Evolutionary conservation across 2,113 vertebrate species (phyloP).

Genomic region (Hippolais icterina): DNA sequence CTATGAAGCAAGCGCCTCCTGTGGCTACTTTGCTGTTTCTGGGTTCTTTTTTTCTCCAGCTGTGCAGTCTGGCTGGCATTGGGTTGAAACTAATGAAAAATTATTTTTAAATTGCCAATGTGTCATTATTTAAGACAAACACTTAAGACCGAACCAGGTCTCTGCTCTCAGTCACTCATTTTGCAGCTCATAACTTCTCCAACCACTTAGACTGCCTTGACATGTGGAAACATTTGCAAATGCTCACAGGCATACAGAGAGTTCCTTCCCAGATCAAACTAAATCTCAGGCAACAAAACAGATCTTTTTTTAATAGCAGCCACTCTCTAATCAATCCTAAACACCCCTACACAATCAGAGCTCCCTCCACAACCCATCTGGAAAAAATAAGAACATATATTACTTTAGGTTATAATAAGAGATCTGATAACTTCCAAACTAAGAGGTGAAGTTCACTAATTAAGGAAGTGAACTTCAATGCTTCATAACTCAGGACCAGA

Average conservation of each 20-base stretch:
- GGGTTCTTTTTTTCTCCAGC: neutral
- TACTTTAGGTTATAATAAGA: neutral
- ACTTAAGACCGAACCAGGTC: slow-evolving; percentile 17
- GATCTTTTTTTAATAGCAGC: slow-evolving; percentile 25
- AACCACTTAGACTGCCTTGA: neutral
- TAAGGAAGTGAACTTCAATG: neutral
- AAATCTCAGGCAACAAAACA: slow-evolving; percentile 24
- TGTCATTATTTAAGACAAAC: neutral
- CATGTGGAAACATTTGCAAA: slow-evolving; percentile 23
- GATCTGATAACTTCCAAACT: neutral
- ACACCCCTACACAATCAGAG: neutral
- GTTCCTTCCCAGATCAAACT: slow-evolving; percentile 19
- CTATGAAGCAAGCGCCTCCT: neutral
- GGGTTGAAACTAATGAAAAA: slow-evolving; percentile 18
- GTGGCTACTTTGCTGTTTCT: neutral
- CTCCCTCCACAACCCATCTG: neutral
- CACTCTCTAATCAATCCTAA: slow-evolving; percentile 19
- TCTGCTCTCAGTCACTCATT: slow-evolving; percentile 38
- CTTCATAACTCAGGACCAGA: neutral
- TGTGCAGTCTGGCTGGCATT: neutral
- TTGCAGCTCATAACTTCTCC: slow-evolving; percentile 12
- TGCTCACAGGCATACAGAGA: slow-evolving; percentile 7
- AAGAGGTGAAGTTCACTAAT: neutral
- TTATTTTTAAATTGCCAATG: slow-evolving; percentile 21
- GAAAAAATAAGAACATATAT: neutral